Base-by-base conservation (phyloP, 2,797 vertebrate genomes). In the Chrysolophus pictus region DNA sequence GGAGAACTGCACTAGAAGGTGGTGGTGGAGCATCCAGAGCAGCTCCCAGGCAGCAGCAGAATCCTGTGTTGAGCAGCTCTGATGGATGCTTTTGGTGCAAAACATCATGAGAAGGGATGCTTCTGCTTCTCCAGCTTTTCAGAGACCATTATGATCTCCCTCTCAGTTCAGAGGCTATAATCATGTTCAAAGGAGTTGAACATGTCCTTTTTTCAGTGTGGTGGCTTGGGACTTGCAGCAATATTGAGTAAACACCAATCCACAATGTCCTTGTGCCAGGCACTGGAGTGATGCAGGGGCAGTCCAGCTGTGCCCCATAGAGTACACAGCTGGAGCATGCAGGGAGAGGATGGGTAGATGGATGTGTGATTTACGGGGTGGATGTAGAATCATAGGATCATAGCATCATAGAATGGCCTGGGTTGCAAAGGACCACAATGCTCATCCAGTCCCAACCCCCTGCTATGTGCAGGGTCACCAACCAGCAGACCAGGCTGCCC, bases 31-130 rank as follows among this genome's bases (percentile, higher is more conserved):
- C 68, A 35, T 39, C 42, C 1, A 1, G 35, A 56, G 42, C 46
- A 56, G 44, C 44, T 88, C 21, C 49, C 24, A 22, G 14, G 44
- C 5, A 58, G 55, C 49, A 55, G 64, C 65, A 84, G 31, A 86
- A 65, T 42, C 11, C 14, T 5, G 17, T 10, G n/a, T 29, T n/a
- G 63, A 11, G 29, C 9, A 44, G 51, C 44, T 65, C 44, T 46
- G 16, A 2, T 39, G 62, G 53, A 29, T 1, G 2, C 39, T 29
- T 29, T 14, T 37, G 16, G 35, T 44, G n/a, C 0, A 0, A 39
- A 42, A 33, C n/a, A 8, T 21, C 3, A 26, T 23, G 14, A 93
- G 24, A 0, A 1, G 13, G 35, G n/a, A 4, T 41, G 29, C 41
- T 82, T 64, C 49, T 87, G 19, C 56, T 55, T 75, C 35, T 46